These are phyloP conservation scores for Scalopus aquaticus DNA, from an alignment of 2,113 vertebrate genomes.

Conservation along the genomic window DNA sequence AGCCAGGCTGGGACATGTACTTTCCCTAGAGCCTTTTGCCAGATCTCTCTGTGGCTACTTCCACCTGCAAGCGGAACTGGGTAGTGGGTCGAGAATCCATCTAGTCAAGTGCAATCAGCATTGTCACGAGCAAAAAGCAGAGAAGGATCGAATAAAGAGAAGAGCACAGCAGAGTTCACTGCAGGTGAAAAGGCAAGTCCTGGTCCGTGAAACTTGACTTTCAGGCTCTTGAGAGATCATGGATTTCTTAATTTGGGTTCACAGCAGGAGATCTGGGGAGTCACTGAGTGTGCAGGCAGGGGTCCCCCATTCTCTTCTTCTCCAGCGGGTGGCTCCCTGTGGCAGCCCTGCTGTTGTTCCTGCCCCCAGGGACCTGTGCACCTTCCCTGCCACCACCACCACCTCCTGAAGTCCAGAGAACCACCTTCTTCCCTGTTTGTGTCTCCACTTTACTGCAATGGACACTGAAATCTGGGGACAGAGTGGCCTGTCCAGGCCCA, in stretches of 20 bases:
- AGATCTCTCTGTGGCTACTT: background rate
- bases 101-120: background rate
- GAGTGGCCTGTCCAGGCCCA: background rate
- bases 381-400: too few species aligned
- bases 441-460: background rate
- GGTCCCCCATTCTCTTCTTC: background rate
- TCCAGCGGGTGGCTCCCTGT: background rate
- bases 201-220: background rate
- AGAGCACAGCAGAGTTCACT: background rate
- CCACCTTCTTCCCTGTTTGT: background rate
- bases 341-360: rapidly evolving
- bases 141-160: background rate
- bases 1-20: background rate
- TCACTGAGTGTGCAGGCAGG: background rate
- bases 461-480: background rate
- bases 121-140: background rate
- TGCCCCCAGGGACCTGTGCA: rapidly evolving
- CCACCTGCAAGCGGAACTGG: background rate
- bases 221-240: background rate
- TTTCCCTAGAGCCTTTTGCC: background rate
- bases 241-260: background rate
- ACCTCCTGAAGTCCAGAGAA: background rate
- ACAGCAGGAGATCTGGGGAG: background rate
- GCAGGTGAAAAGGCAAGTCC: rapidly evolving
- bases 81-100: background rate